Base-by-base conservation (phyloP, 2,797 vertebrate genomes). In the Chromobotia macracanthus region DNA sequence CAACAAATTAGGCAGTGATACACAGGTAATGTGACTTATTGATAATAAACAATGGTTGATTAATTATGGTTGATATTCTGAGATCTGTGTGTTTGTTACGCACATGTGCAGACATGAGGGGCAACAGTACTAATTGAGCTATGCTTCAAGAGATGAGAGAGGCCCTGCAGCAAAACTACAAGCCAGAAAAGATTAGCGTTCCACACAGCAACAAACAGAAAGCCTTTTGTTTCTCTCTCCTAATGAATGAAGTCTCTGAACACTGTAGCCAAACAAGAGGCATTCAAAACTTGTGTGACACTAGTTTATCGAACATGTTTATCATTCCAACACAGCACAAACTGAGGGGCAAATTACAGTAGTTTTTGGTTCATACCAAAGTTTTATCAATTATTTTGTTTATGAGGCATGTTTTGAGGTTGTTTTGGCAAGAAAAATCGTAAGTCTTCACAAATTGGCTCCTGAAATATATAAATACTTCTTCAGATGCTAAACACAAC, bases 101-200 rank as follows among this genome's bases (percentile, higher is more conserved):
- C 88, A 90, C 90, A 90, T 90, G 86, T 84, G 83, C 66, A 58
- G 61, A 86, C 87, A 90, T 70, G 81, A 85, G 89, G 70, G 66
- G 77, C 56, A 41, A 31, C 50, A 35, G 80, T 86, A 76, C 80
- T 84, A 84, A 67, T 51, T 69, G 84, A 78, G 79, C 82, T 73
- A 76, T 87, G 87, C 85, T 85, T 82, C 86, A 18, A 41, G 81
- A 84, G 82, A 80, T 77, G 82, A 66, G 51, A 75, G 85, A 87
- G 82, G 88, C 88, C 89, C 86, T 87, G 87, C 82, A 87, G 82
- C 85, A 83, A 87, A 92, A 90, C 87, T 88, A 92, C 90, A 89
- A 93, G 92, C 91, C 93, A 93, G 89, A 92, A 93, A 90, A 92
- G 92, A 94, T 95, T 94, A 95, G 86, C 55, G 86, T 93, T 90